Evolutionary conservation across 2,888 invertebrate species (phyloP).

Genomic region (Phyllotreta cruciferae): DNA sequence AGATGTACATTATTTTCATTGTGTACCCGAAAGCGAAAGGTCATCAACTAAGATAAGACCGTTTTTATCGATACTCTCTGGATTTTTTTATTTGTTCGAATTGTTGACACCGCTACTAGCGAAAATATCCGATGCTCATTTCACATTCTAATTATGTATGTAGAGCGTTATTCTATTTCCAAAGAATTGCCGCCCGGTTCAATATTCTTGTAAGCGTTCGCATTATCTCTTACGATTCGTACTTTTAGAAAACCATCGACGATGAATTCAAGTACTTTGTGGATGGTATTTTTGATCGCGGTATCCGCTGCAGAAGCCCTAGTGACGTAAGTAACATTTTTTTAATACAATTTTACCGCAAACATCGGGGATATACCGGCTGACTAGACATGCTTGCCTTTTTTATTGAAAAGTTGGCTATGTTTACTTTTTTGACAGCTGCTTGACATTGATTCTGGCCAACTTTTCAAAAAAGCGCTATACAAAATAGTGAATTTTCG

Average conservation of each 20-base stretch:
- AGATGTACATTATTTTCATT: no score
- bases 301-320: conserved; percentile 33
- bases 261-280: conserved; percentile 38
- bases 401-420: not conserved
- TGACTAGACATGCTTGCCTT: not conserved
- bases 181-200: not conserved
- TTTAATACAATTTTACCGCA: conserved; percentile 4
- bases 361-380: not conserved
- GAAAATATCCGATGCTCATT: conserved; percentile 21
- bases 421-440: no score
- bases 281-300: conserved; percentile 30
- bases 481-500: not conserved
- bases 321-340: conserved; percentile 43
- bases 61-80: conserved; percentile 32
- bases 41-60: conserved; percentile 37
- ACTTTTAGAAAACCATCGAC: conserved; percentile 25
- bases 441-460: no score
- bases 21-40: conserved; percentile 32
- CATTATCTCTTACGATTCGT: conserved; percentile 18
- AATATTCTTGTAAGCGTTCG: conserved; percentile 27
- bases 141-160: no score
- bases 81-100: conserved; percentile 32
- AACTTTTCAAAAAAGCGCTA: conserved; percentile 1
- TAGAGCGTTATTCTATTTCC: no score
- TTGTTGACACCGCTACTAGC: conserved; percentile 41